Conservation (phyloP, 2,888 invertebrate genomes). For the Cylindroiulus punctatus region DNA sequence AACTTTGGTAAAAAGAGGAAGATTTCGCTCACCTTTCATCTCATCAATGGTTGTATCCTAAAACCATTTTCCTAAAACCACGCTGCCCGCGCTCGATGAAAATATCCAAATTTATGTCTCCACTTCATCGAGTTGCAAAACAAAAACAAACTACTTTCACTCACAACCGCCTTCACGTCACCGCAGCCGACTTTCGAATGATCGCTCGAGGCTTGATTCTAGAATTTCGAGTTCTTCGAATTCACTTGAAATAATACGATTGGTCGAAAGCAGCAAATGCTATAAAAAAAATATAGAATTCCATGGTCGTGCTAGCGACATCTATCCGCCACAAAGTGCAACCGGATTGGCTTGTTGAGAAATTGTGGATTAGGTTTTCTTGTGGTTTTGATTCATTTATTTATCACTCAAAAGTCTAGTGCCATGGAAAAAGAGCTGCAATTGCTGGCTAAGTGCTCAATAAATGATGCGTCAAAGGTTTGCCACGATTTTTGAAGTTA, state of each 20-base stretch:
- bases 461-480: neutral
- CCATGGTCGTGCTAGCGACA: neutral
- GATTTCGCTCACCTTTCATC: neutral
- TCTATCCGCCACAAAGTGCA: neutral
- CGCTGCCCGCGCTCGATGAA: neutral
- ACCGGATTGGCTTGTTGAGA: neutral
- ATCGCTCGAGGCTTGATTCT: neutral
- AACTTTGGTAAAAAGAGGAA: neutral
- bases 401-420: neutral
- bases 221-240: neutral
- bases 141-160: constrained; percentile 18
- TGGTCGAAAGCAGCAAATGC: neutral
- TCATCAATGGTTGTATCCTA: neutral
- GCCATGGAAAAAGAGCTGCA: neutral
- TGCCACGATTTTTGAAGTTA: neutral
- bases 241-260: neutral
- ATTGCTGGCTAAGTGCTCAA: neutral
- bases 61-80: neutral
- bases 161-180: neutral
- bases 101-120: neutral
- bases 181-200: neutral
- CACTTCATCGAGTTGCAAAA: neutral
- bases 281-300: too few relatives aligned
- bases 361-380: neutral
- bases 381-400: neutral